A percentile compares a stretch with the other conserved stretches of the same genome.
Evolutionary conservation across 2,888 invertebrate species (phyloP).

Genomic region (Megalurothrips usitatus): DNA sequence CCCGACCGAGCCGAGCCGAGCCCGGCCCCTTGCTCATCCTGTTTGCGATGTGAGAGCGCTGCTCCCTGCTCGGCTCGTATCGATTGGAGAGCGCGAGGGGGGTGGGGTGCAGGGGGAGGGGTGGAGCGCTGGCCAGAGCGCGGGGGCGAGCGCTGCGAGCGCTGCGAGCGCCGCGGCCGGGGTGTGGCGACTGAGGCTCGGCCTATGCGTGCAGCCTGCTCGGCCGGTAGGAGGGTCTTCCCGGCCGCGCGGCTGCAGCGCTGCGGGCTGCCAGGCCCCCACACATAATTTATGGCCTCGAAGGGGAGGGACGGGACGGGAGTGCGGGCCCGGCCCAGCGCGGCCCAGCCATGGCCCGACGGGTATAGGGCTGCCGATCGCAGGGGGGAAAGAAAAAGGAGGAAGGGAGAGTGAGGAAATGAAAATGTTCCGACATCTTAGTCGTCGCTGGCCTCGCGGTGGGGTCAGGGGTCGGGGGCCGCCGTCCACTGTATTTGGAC

Average conservation of each 20-base stretch:
- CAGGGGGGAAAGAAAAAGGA: no score
- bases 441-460: no score
- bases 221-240: background rate
- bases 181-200: background rate
- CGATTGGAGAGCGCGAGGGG: background rate
- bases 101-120: background rate
- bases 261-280: background rate
- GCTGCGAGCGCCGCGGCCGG: background rate
- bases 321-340: background rate
- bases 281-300: slow-evolving; percentile 11
- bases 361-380: background rate
- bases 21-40: background rate
- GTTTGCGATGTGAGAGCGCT: background rate
- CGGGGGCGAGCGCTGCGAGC: background rate
- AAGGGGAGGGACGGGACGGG: slow-evolving; percentile 8
- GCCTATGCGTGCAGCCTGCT: background rate
- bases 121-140: background rate
- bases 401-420: background rate
- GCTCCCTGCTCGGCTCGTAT: slow-evolving; percentile 8
- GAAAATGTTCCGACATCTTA: no score
- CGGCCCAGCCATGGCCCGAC: background rate
- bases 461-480: background rate
- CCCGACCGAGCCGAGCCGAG: background rate
- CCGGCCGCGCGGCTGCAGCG: background rate
- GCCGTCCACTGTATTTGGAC: no score